Evolutionary conservation across 2,888 invertebrate species (phyloP), one percentile per base, ranked within the genome.

Genomic region (Lathronympha strigana): DNA sequence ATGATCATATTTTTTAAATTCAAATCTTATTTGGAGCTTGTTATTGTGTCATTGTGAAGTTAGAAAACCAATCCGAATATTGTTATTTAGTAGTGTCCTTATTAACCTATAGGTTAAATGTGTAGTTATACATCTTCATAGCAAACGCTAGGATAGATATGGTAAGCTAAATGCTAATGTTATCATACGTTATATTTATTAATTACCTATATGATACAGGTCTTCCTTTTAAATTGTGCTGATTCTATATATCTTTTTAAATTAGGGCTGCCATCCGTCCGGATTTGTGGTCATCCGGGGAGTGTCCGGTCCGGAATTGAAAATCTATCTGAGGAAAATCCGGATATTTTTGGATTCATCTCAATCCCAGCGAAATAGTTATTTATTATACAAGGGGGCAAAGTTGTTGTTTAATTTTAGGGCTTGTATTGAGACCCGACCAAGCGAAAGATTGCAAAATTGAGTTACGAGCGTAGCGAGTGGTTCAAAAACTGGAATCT

Each of bases 41-140:
- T 57, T 63, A 33, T 43, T 23, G 31, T 45, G 28, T 25, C 11
- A 28, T 47, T 53, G 45, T 53, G 36, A 47, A 36, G 4, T 36
- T 60, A 47, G 28, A 36, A 51, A 47, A 45, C 21, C 45, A 40
- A 51, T 53, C 21, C 36, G n/a, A 53, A n/a, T 45, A 57, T 33
- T 60, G 64, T 60, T 66, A 60, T 38, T 36, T n/a, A 53, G 38
- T 60, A 38, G 47, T 66, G 21, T 47, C 45, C 64, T 66, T 66
- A 60, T 66, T 64, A 53, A 60, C 53, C 64, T 64, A 53, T 64
- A 66, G 60, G 53, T 47, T 60, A 66, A 60, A 60, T 60, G 15
- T 60, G n/a, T 64, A 64, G 9, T 25, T 33, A 23, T 54, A 45
- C 15, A 19, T 47, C 38, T 36, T 63, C 33, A 47, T 47, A 54